Conservation (phyloP, 2,888 invertebrate species). For the Tillus elongatus region DNA sequence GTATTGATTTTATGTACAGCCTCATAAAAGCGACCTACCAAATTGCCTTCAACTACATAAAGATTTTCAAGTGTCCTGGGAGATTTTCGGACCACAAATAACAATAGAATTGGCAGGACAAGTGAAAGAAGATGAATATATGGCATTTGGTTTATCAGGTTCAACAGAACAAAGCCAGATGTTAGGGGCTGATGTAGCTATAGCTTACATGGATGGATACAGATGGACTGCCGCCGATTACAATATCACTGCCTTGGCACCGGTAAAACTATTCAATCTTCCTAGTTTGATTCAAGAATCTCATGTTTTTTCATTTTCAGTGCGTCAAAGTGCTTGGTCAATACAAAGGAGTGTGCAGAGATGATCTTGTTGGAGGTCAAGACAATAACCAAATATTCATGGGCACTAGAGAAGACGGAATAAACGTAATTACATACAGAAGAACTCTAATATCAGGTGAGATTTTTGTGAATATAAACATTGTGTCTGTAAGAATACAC, state of each 20-base stretch:
- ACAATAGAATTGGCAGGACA: slow-evolving; percentile 76
- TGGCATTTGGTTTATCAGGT: slow-evolving; percentile 84
- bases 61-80: slow-evolving; percentile 78
- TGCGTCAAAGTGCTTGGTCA: slow-evolving; percentile 80
- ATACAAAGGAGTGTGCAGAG: slow-evolving; percentile 79
- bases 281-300: not conserved
- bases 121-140: slow-evolving; percentile 67
- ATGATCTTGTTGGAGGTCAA: slow-evolving; percentile 69
- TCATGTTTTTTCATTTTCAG: slow-evolving; percentile 38
- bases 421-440: slow-evolving; percentile 71
- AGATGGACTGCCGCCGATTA: slow-evolving; percentile 74
- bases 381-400: slow-evolving; percentile 76
- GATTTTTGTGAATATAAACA: no score
- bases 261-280: slow-evolving; percentile 45
- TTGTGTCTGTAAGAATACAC: slow-evolving; percentile 1
- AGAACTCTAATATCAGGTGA: slow-evolving; percentile 65
- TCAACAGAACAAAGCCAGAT: slow-evolving; percentile 61
- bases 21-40: slow-evolving; percentile 59
- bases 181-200: slow-evolving; percentile 76
- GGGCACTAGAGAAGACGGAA: slow-evolving; percentile 60
- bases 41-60: slow-evolving; percentile 81
- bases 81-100: slow-evolving; percentile 80
- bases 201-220: slow-evolving; percentile 63
- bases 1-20: slow-evolving; percentile 32
- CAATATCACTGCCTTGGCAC: slow-evolving; percentile 72